Conservation (phyloP, 2,888 invertebrate species). For the Falcaria lacertinaria region DNA sequence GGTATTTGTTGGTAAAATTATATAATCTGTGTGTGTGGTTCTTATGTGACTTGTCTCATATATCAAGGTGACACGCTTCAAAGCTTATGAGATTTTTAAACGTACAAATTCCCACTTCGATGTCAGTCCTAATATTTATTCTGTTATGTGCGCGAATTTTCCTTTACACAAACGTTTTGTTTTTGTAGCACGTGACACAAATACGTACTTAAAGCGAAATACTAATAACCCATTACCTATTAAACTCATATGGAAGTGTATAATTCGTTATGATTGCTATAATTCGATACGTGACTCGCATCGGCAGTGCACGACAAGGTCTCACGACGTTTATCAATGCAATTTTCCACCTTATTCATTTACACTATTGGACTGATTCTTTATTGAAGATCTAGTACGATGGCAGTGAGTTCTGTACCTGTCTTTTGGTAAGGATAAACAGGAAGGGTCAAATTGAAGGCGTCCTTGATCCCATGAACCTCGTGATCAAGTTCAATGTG, state of each 20-base stretch:
- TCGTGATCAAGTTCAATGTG: conserved; percentile 43
- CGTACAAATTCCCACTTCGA: too few species aligned
- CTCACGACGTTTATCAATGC: conserved; percentile 13
- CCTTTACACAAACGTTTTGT: not conserved
- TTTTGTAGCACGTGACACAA: conserved; percentile 1
- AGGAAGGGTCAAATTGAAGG: conserved; percentile 61
- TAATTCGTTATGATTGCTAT: conserved; percentile 54
- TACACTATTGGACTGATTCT: conserved; percentile 25
- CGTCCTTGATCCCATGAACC: conserved; percentile 46
- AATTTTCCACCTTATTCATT: conserved; percentile 22
- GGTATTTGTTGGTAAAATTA: too few species aligned
- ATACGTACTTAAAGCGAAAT: too few species aligned
- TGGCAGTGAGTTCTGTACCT: conserved; percentile 20
- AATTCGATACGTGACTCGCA: conserved; percentile 59
- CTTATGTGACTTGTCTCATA: too few species aligned
- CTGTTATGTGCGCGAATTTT: too few species aligned
- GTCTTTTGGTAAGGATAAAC: conserved; percentile 56
- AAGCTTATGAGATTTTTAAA: too few species aligned
- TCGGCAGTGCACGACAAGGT: conserved; percentile 44
- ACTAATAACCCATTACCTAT: conserved; percentile 26
- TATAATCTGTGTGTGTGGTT: too few species aligned
- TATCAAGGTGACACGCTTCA: too few species aligned
- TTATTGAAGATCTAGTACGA: conserved; percentile 10
- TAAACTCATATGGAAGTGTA: conserved; percentile 40
- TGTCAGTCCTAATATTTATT: too few species aligned